phyloP scores from a whole-genome alignment of 2,113 vertebrate genomes.

The Galbula dea region DNA sequence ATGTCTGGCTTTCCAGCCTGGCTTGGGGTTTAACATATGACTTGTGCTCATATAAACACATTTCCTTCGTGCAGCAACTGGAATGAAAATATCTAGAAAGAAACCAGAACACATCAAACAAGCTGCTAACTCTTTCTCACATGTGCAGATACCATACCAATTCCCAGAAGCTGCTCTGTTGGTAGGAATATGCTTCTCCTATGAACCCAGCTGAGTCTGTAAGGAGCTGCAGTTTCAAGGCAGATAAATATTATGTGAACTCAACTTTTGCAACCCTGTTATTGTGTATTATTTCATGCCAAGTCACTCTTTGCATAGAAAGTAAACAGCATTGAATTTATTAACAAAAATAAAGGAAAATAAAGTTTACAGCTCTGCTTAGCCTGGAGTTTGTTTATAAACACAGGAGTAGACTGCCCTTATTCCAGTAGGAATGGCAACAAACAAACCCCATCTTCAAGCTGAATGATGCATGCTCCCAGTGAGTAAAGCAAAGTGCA shows the following conservation, averaged over 20 bases:
- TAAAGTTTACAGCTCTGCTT: conserved; percentile 3
- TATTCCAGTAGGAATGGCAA: neutral
- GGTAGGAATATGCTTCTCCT: neutral
- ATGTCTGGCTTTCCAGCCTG: neutral
- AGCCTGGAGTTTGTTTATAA: neutral
- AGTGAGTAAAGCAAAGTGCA: neutral
- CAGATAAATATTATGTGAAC: conserved; percentile 29
- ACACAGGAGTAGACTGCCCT: neutral
- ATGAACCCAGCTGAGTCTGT: neutral
- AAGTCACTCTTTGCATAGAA: neutral
- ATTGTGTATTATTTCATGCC: neutral
- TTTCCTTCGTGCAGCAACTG: conserved; percentile 44
- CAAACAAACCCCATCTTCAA: neutral
- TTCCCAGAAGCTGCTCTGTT: conserved; percentile 61
- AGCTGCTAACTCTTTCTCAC: conserved; percentile 53
- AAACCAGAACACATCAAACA: conserved; percentile 34
- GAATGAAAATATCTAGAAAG: conserved; percentile 32
- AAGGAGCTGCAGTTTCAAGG: neutral
- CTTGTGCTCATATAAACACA: neutral
- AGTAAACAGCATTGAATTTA: neutral
- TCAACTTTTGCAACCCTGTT: neutral
- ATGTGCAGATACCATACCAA: conserved; percentile 33
- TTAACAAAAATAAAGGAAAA: neutral
- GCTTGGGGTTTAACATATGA: neutral
- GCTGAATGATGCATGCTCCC: neutral